These are phyloP conservation scores for Melitaea cinxia DNA, from an alignment of 1,140 invertebrate genomes.

Conservation along the genomic window DNA sequence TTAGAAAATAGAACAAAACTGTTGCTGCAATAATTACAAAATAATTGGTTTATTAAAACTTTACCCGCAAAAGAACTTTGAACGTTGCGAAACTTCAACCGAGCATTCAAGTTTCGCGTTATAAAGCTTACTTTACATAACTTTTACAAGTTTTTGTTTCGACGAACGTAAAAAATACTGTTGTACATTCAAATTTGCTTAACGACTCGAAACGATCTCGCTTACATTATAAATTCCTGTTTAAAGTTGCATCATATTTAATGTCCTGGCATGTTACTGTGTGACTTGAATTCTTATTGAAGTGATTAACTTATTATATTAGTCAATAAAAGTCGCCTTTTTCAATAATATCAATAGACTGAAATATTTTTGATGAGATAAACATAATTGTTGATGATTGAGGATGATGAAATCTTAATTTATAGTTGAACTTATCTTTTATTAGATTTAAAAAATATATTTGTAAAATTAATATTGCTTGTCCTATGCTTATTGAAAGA, in stretches of 20 bases:
- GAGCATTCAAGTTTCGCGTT: constrained; percentile 23
- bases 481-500: background rate
- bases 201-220: constrained; percentile 1
- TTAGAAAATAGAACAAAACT: background rate
- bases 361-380: no score
- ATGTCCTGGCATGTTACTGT: constrained; percentile 28
- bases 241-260: constrained; percentile 18
- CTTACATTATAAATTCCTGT: constrained; percentile 6
- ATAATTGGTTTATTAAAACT: background rate
- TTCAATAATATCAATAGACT: constrained; percentile 46
- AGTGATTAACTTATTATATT: constrained; percentile 66
- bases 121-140: constrained; percentile 17
- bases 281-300: constrained; percentile 51
- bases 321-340: constrained; percentile 54
- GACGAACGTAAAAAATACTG: constrained; percentile 8
- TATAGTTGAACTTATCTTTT: no score
- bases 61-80: constrained; percentile 8
- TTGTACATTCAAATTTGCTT: constrained; percentile 10
- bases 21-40: background rate
- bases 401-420: no score
- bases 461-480: background rate
- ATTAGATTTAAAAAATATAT: no score
- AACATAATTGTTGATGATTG: no score
- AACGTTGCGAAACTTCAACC: constrained; percentile 6
- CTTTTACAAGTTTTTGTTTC: constrained; percentile 21